phyloP scores from a whole-genome alignment of 2,888 invertebrate species.

The Xestia xanthographa region DNA sequence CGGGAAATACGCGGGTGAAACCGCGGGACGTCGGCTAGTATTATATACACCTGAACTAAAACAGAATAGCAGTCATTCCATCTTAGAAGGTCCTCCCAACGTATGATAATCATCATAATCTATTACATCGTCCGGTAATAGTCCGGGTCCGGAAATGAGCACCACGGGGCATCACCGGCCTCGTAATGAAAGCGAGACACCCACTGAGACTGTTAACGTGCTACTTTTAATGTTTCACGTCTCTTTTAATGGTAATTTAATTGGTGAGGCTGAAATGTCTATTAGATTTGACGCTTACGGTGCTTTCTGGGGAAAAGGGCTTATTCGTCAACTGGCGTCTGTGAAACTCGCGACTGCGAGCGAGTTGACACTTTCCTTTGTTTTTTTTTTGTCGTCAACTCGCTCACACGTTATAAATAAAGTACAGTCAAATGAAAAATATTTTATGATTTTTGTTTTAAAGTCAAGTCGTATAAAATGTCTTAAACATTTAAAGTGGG shows the following conservation, averaged over 20 bases:
- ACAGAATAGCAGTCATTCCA: neutral
- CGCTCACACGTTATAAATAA: too few species aligned
- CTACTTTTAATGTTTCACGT: constrained; percentile 21
- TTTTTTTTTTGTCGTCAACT: too few species aligned
- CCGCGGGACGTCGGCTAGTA: too few species aligned
- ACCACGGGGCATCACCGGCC: constrained; percentile 25
- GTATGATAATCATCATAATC: constrained; percentile 43
- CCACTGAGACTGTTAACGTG: constrained; percentile 32
- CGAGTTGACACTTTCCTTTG: too few species aligned
- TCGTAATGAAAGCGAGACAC: constrained; percentile 34
- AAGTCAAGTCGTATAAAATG: too few species aligned
- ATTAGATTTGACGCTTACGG: neutral
- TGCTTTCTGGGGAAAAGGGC: neutral
- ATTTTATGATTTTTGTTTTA: too few species aligned
- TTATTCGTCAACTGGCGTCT: too few species aligned
- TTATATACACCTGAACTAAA: neutral
- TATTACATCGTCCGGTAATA: constrained; percentile 41
- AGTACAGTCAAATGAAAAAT: too few species aligned
- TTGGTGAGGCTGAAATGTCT: constrained; percentile 21
- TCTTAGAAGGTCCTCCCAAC: constrained; percentile 9
- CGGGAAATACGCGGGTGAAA: too few species aligned
- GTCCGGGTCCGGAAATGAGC: constrained; percentile 45
- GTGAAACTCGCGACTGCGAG: too few species aligned
- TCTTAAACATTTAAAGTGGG: too few species aligned
- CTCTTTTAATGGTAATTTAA: constrained; percentile 44